These are phyloP conservation scores for Malurus melanocephalus DNA, from an alignment of 2,113 vertebrate species.

Conservation along the genomic window DNA sequence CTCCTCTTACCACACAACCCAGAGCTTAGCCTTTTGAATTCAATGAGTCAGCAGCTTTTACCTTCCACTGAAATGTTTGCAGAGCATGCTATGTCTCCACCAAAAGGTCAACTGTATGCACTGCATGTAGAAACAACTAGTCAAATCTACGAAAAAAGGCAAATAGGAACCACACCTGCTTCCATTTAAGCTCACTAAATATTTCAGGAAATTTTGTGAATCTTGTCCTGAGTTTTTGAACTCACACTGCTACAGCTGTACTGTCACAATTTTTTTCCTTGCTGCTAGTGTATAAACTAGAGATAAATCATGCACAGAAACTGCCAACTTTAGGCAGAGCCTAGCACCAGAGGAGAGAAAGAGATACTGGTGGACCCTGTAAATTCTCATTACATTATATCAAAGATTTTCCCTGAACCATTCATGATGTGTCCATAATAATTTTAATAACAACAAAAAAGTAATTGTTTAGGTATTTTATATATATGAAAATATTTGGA, in stretches of 20 bases:
- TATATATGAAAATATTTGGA: neutral
- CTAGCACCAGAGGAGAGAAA: neutral
- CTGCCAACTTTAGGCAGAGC: neutral
- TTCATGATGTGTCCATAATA: neutral
- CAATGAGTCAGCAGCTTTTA: constrained; percentile 34
- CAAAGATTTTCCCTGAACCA: neutral
- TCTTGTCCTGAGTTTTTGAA: neutral
- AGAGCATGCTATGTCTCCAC: constrained; percentile 28
- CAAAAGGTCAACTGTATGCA: neutral
- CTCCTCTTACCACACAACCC: constrained; percentile 6
- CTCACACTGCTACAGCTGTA: neutral
- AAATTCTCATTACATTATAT: neutral
- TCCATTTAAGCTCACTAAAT: neutral
- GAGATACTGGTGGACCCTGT: neutral
- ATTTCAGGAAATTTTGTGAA: neutral
- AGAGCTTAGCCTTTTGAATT: neutral
- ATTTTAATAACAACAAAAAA: neutral
- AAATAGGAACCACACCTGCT: neutral
- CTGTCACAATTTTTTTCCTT: neutral
- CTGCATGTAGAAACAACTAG: neutral
- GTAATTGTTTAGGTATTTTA: neutral
- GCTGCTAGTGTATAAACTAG: neutral
- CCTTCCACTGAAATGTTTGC: neutral
- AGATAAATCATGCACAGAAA: neutral
- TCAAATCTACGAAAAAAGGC: neutral